Conservation (phyloP, 2,113 vertebrate genomes). For the Gallinago paraguaiae region DNA sequence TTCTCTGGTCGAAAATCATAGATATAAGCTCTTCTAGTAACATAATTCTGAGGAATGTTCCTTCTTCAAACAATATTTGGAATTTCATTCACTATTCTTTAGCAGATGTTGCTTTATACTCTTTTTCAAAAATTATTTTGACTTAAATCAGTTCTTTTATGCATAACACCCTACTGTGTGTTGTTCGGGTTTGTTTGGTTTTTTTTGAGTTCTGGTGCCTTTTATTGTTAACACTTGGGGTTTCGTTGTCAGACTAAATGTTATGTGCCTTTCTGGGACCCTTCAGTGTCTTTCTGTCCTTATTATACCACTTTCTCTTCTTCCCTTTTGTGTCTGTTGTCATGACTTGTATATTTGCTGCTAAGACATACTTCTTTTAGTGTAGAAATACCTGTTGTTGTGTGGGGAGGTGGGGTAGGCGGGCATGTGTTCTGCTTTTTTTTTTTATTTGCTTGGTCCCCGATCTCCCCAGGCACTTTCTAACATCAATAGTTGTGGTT, state of each 20-base stretch:
- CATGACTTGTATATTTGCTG: background rate
- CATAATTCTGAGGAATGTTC: background rate
- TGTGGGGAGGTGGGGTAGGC: no score
- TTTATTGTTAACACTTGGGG: background rate
- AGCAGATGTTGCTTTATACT: background rate
- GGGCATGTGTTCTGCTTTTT: background rate
- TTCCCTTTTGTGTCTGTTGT: background rate
- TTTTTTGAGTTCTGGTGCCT: background rate
- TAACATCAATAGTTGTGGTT: background rate
- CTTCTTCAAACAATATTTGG: background rate
- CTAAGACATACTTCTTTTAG: background rate
- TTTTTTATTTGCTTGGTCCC: background rate
- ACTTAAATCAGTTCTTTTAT: background rate
- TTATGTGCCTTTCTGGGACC: background rate
- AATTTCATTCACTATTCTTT: background rate
- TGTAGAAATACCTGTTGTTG: background rate
- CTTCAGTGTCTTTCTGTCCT: background rate
- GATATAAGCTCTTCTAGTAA: background rate
- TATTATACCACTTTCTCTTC: background rate
- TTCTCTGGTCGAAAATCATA: background rate
- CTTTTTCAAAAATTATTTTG: background rate
- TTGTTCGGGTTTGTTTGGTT: background rate
- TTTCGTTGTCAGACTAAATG: background rate
- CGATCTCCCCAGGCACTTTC: background rate
- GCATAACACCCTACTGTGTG: background rate